Evolutionary conservation across 2,113 vertebrate genomes (phyloP).

Genomic region (Corythaeola cristata): DNA sequence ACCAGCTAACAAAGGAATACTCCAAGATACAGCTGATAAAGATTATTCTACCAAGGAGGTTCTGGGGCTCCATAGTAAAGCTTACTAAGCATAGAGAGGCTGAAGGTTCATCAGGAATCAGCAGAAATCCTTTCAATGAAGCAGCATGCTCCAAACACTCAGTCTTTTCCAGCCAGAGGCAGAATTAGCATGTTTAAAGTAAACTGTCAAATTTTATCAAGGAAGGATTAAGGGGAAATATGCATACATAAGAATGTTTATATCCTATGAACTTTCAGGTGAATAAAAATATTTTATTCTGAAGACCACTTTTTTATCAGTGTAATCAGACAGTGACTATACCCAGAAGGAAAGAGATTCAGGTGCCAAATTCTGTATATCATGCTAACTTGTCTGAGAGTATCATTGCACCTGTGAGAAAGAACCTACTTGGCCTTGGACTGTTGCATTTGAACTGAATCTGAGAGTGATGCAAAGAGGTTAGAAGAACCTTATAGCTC

Average conservation of each 20-base stretch:
- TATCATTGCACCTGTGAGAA: background rate
- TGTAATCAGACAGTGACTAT: background rate
- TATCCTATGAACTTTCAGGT: background rate
- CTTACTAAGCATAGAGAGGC: background rate
- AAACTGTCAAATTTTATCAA: background rate
- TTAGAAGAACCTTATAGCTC: background rate
- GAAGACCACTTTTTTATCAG: background rate
- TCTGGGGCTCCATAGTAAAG: background rate
- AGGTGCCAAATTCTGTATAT: background rate
- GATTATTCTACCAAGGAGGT: background rate
- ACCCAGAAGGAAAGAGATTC: background rate
- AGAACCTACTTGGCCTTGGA: background rate
- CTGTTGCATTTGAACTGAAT: background rate
- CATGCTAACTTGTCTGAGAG: background rate
- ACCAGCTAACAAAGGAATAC: background rate
- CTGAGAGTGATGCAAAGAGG: background rate
- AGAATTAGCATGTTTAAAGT: background rate
- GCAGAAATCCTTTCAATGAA: background rate
- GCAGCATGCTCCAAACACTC: background rate
- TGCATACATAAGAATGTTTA: background rate
- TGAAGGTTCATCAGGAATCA: background rate
- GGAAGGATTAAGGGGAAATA: background rate
- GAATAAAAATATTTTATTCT: background rate
- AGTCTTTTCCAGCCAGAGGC: background rate
- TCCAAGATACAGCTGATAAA: background rate